phyloP scores from a whole-genome alignment of 2,888 invertebrate species.

The Drosophila kambysellisi region DNA sequence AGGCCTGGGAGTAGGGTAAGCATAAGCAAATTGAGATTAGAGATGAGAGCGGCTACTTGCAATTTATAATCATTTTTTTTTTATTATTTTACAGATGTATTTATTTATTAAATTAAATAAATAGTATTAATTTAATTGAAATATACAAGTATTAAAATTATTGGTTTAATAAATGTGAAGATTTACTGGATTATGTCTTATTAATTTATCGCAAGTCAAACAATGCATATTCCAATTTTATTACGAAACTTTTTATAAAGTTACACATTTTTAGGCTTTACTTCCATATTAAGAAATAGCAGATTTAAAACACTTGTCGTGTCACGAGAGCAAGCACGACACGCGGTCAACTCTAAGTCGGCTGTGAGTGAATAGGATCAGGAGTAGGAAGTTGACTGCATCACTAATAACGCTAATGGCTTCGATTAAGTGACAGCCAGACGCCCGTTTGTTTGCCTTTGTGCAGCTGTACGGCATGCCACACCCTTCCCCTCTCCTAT shows the following conservation, averaged over 20 bases:
- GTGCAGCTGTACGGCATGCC: conserved; percentile 28
- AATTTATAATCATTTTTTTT: background rate
- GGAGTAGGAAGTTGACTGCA: background rate
- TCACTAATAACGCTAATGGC: conserved; percentile 79
- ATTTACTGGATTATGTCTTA: background rate
- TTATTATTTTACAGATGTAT: background rate
- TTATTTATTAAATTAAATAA: background rate
- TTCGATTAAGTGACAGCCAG: conserved; percentile 81
- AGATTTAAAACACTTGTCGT: background rate
- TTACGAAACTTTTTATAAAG: background rate
- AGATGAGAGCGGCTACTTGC: background rate
- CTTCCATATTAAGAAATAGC: too few relatives aligned
- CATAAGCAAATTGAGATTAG: background rate
- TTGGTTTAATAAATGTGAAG: background rate
- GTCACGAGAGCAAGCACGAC: background rate
- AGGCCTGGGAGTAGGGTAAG: conserved; percentile 81
- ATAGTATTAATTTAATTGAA: background rate
- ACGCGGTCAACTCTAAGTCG: background rate
- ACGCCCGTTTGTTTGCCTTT: conserved; percentile 75
- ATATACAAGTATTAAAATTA: background rate
- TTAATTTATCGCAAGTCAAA: background rate
- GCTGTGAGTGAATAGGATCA: background rate
- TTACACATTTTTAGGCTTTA: background rate
- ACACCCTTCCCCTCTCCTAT: rapidly evolving
- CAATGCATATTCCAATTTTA: background rate